These are phyloP conservation scores for Allolobophora icterica DNA, from an alignment of 2,888 invertebrate genomes.

Conservation along the genomic window DNA sequence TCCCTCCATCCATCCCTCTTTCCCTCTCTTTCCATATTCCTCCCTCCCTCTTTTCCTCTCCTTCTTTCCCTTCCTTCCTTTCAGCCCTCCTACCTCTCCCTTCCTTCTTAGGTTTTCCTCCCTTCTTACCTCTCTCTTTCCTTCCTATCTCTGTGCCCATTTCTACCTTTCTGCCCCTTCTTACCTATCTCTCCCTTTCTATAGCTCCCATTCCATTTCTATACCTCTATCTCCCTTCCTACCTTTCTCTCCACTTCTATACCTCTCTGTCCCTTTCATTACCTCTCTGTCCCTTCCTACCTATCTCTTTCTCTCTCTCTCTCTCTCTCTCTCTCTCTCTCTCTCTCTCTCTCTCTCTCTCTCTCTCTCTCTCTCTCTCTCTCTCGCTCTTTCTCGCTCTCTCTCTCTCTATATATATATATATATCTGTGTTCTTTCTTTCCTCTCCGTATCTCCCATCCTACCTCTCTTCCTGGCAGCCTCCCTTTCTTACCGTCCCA, in stretches of 20 bases:
- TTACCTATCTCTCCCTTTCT: too few relatives aligned
- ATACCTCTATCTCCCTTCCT: slow-evolving; percentile 27
- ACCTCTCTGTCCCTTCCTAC: slow-evolving; percentile 21
- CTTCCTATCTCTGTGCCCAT: slow-evolving; percentile 2
- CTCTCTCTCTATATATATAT: not conserved
- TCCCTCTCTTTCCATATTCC: slow-evolving; percentile 20
- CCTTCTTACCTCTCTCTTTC: slow-evolving; percentile 32
- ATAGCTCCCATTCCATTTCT: too few relatives aligned
- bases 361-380: slow-evolving; percentile 31
- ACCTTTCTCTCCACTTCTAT: not conserved
- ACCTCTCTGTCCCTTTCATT: slow-evolving; percentile 29
- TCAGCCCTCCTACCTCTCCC: slow-evolving; percentile 29
- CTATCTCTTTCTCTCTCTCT: not conserved
- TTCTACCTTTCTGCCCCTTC: slow-evolving; percentile 28
- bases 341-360: slow-evolving; percentile 35
- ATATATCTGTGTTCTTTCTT: slow-evolving; percentile 24
- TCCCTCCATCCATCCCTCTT: not conserved
- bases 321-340: slow-evolving; percentile 36
- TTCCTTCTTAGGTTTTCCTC: slow-evolving; percentile 23
- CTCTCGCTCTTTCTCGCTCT: slow-evolving; percentile 29
- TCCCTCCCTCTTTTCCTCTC: slow-evolving; percentile 29
- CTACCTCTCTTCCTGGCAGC: not conserved
- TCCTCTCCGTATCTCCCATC: not conserved
- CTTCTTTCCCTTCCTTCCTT: slow-evolving; percentile 27
- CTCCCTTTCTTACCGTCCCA: not conserved